Evolutionary conservation across 2,113 vertebrate species (phyloP).

Genomic region (Passerina amoena): DNA sequence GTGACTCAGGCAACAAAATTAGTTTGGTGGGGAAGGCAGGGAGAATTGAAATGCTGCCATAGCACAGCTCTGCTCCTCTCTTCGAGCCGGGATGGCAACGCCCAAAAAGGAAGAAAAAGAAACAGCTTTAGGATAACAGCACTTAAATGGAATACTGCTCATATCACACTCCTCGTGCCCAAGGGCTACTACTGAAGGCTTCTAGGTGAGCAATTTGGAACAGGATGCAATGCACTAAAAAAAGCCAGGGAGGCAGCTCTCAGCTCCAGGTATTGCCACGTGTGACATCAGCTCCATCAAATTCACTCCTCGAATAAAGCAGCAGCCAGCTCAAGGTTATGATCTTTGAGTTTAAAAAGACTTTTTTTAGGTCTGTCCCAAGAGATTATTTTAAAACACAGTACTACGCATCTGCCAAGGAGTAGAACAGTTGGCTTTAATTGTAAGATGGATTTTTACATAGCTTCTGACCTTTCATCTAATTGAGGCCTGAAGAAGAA

Average conservation of each 20-base stretch:
- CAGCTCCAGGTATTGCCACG: not conserved
- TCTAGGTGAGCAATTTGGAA: not conserved
- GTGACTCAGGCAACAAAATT: conserved; percentile 32
- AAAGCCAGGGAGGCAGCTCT: not conserved
- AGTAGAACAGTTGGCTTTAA: conserved; percentile 63
- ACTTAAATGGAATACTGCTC: not conserved
- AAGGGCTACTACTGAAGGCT: not conserved
- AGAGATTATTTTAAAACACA: conserved; percentile 69
- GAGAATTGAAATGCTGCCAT: not conserved
- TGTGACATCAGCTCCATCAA: conserved; percentile 22
- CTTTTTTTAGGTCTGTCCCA: conserved; percentile 48
- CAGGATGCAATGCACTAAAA: conserved; percentile 1
- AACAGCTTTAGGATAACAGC: not conserved
- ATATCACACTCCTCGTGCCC: not conserved
- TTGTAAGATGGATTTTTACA: conserved; percentile 67
- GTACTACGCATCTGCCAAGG: conserved; percentile 29
- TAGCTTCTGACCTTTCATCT: conserved; percentile 67
- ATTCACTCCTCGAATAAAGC: not conserved
- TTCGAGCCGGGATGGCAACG: accelerated
- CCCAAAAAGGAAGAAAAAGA: not conserved
- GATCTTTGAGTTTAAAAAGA: conserved; percentile 50
- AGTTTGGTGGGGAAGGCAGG: not conserved
- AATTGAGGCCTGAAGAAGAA: conserved; percentile 62
- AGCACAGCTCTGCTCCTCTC: not conserved
- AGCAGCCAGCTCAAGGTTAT: conserved; percentile 52